A percentile compares a stretch with the other conserved stretches of the same genome.
Conservation (phyloP, 2,888 invertebrate species). For the Andrena bicolor region DNA sequence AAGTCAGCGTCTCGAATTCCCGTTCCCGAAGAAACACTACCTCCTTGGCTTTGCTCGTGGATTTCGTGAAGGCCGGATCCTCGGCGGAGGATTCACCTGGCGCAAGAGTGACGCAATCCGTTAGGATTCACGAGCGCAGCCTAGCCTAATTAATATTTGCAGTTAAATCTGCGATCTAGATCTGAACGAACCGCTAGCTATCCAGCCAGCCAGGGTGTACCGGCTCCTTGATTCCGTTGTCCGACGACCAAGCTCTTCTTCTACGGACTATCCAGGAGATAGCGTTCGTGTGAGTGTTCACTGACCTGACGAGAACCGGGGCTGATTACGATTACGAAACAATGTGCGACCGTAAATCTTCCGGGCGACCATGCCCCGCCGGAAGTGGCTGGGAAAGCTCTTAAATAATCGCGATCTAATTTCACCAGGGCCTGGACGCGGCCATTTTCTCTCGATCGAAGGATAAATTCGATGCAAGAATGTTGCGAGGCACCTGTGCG, state of each 20-base stretch:
- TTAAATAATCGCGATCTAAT: constrained; percentile 55
- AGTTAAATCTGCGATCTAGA: constrained; percentile 81
- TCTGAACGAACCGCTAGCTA: constrained; percentile 80
- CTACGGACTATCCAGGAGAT: constrained; percentile 63
- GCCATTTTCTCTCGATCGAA: constrained; percentile 33
- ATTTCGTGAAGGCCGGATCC: constrained; percentile 22
- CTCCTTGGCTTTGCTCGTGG: neutral
- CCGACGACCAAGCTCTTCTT: constrained; percentile 66
- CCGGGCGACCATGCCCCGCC: constrained; percentile 62
- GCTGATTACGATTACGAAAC: constrained; percentile 63
- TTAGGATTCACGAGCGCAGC: constrained; percentile 67
- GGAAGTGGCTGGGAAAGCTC: constrained; percentile 61
- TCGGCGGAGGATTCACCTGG: neutral
- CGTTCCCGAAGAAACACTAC: too few species aligned
- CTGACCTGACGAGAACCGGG: constrained; percentile 67
- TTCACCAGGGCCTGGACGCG: constrained; percentile 4
- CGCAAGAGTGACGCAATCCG: constrained; percentile 62
- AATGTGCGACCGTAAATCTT: constrained; percentile 64
- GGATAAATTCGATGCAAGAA: constrained; percentile 4
- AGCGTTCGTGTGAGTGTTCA: constrained; percentile 67
- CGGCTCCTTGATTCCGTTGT: constrained; percentile 79
- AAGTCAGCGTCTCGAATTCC: too few species aligned
- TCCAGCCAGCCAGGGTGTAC: constrained; percentile 72
- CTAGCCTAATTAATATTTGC: constrained; percentile 77
- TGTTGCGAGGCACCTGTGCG: too few species aligned